Percentiles rank a stretch among this genome's conserved stretches.
phyloP scores from a whole-genome alignment of 2,888 invertebrate genomes.

The Strigamia crassipes region DNA sequence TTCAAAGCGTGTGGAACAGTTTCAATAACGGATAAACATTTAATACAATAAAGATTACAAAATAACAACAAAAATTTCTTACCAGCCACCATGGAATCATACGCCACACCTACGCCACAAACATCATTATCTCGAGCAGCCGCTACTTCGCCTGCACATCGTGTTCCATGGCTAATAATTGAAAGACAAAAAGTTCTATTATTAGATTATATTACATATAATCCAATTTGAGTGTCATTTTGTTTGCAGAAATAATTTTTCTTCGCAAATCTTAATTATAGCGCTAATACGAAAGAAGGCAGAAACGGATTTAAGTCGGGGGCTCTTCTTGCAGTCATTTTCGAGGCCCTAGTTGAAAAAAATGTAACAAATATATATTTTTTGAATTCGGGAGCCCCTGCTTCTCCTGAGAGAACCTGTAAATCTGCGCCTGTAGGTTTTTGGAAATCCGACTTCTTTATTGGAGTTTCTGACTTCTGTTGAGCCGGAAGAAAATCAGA shows the following conservation, averaged over 20 bases:
- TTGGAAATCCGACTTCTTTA: neutral
- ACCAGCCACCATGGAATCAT: constrained; percentile 97
- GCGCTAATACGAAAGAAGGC: too few species aligned
- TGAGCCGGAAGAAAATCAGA: neutral
- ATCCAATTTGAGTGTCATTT: neutral
- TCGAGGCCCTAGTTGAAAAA: too few species aligned
- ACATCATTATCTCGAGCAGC: constrained; percentile 97
- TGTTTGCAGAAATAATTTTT: neutral
- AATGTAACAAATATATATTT: too few species aligned
- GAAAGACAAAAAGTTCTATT: constrained; percentile 18
- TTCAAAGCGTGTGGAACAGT: neutral
- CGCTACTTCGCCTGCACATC: constrained; percentile 98
- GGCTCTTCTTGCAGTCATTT: too few species aligned
- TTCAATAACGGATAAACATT: neutral
- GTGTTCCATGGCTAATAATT: constrained; percentile 84
- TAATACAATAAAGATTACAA: neutral
- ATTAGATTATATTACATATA: neutral
- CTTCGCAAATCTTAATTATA: too few species aligned
- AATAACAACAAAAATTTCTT: constrained; percentile 51
- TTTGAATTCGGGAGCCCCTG: too few species aligned
- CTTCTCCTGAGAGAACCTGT: too few species aligned
- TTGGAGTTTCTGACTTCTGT: neutral
- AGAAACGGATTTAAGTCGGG: too few species aligned
- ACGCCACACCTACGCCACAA: constrained; percentile 98
- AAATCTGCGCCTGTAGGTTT: neutral